A percentile compares a stretch with the other conserved stretches of the same genome.
Conservation (phyloP, 2,888 invertebrate genomes). For the Drosophila niveifrons region DNA sequence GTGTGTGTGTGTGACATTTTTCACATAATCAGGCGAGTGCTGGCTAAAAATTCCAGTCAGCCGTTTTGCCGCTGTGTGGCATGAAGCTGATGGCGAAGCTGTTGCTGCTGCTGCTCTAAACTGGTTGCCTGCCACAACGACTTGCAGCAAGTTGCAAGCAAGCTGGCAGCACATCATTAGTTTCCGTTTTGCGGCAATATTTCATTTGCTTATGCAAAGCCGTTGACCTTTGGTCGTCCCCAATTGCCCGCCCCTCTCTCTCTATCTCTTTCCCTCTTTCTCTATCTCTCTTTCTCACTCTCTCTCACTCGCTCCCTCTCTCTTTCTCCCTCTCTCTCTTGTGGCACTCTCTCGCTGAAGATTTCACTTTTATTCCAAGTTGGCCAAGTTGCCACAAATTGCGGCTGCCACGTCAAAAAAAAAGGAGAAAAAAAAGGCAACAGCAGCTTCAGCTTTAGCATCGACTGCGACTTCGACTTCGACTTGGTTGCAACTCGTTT, state of each 20-base stretch:
- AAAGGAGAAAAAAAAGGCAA: slow-evolving; percentile 13
- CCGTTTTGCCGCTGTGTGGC: slow-evolving; percentile 65
- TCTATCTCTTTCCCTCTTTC: neutral
- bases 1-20: slow-evolving; percentile 76
- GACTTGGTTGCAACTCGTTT: slow-evolving; percentile 68
- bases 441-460: slow-evolving; percentile 30
- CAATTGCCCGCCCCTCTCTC: slow-evolving; percentile 19
- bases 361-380: slow-evolving; percentile 72
- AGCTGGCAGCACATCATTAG: slow-evolving; percentile 81
- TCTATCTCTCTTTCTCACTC: neutral
- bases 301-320: neutral
- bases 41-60: slow-evolving; percentile 72
- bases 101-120: slow-evolving; percentile 35
- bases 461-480: slow-evolving; percentile 34
- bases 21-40: slow-evolving; percentile 81
- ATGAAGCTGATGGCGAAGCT: slow-evolving; percentile 25
- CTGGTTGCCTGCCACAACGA: slow-evolving; percentile 54
- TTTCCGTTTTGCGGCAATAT: slow-evolving; percentile 83
- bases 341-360: slow-evolving; percentile 26
- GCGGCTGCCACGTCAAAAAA: slow-evolving; percentile 57
- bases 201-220: slow-evolving; percentile 79
- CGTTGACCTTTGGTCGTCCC: slow-evolving; percentile 71
- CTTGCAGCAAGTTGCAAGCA: slow-evolving; percentile 38
- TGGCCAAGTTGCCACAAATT: slow-evolving; percentile 52
- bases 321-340: neutral